phyloP scores from a whole-genome alignment of 2,113 vertebrate species.

The Candoia aspera region DNA sequence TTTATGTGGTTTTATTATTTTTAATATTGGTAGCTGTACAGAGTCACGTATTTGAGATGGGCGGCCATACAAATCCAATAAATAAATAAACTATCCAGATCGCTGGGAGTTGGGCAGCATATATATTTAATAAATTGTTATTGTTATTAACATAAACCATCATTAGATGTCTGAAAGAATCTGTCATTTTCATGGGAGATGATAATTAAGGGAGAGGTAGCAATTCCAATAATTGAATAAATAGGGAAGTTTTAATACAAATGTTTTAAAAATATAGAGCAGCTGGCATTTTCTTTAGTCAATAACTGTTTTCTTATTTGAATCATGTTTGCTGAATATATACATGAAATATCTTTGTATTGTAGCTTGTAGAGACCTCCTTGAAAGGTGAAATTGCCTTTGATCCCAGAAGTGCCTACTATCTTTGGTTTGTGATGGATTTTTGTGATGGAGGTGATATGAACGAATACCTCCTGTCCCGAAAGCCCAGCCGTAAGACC shows the following conservation, averaged over 20 bases:
- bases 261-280: not conserved
- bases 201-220: constrained; percentile 20
- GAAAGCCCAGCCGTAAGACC: constrained; percentile 92
- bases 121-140: no score
- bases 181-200: not conserved
- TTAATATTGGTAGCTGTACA: no score
- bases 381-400: constrained; percentile 96
- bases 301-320: not conserved
- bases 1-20: no score
- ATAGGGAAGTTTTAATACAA: no score
- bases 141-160: not conserved
- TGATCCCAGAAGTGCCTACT: constrained; percentile 92
- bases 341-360: constrained; percentile 38
- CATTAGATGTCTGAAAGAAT: not conserved
- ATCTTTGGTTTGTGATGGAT: constrained; percentile 98
- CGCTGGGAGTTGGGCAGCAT: no score
- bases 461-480: constrained; percentile 93
- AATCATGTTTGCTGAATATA: constrained; percentile 5
- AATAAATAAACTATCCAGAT: no score
- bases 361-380: constrained; percentile 95
- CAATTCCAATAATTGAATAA: no score
- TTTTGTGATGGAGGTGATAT: constrained; percentile 98
- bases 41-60: no score
- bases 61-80: no score
- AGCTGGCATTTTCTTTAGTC: not conserved